Percentiles rank a stretch among this genome's conserved stretches.
Evolutionary conservation across 2,113 vertebrate species (phyloP).

Genomic region (Riparia riparia): DNA sequence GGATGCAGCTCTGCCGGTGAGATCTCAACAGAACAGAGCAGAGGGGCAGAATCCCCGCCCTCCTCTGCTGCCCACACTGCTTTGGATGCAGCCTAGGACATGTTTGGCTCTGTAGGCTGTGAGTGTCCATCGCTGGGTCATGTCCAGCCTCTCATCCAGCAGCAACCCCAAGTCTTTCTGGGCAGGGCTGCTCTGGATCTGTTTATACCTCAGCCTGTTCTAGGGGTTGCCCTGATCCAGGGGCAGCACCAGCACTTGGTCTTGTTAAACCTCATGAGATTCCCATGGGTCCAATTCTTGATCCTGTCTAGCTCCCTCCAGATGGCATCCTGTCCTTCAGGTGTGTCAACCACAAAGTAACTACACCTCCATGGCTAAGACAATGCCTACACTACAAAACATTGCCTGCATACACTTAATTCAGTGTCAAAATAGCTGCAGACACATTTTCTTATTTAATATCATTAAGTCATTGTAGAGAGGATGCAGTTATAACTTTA

Average conservation of each 20-base stretch:
- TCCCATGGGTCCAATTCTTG: not conserved
- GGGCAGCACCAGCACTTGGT: not conserved
- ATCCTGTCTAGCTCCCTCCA: not conserved
- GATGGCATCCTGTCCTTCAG: not conserved
- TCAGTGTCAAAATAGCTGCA: not conserved
- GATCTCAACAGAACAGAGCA: not conserved
- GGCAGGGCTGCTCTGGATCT: not conserved
- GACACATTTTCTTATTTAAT: not conserved
- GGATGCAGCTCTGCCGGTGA: not conserved
- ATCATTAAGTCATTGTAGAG: not conserved
- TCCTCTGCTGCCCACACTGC: fast-evolving
- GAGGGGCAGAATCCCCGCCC: not conserved
- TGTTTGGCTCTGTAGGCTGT: fast-evolving
- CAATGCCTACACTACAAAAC: not conserved
- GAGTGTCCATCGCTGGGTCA: fast-evolving
- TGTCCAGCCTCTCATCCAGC: not conserved
- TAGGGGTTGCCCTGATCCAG: fast-evolving
- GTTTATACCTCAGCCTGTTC: not conserved
- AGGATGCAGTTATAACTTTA: not conserved
- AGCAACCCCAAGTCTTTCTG: fast-evolving
- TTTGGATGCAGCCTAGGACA: not conserved
- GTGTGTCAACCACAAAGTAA: not conserved
- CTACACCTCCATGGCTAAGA: not conserved
- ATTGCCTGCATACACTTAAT: not conserved
- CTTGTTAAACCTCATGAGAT: not conserved